Evolutionary conservation across 2,113 vertebrate species (phyloP), one percentile per base, ranked within the genome.

Genomic region (Macrotis lagotis): DNA sequence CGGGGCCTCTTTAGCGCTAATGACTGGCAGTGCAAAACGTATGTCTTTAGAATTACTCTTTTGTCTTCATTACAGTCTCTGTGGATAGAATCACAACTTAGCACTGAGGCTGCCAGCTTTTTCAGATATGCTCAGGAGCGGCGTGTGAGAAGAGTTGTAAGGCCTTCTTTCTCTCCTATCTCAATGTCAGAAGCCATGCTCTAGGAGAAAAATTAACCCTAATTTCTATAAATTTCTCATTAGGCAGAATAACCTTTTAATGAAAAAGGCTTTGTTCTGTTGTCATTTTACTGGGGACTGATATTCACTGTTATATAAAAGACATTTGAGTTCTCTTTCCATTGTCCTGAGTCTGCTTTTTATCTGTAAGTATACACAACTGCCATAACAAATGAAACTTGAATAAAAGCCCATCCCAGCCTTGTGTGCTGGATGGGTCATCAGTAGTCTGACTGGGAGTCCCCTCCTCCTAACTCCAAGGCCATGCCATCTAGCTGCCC

Each of bases 11-110:
- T 99, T 98, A 99, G 99, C 93, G 99, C 99, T 28, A 99, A 99
- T 88, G 99, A 99, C 96, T 99, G 99, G 99, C 99, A 99, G 89
- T 99, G 99, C 97, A 99, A 99, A 99, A 99, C 99, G 99, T 99
- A 98, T 0, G 99, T 97, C 5, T 92, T 95, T 95, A 50, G n/a
- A 53, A 59, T 93, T 89, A 51, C 59, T 50, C 0, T 49, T n/a
- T 1, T 24, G 8, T 94, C 94, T 90, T 83, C 37, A 9, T 74
- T 91, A 12, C 90, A 16, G 59, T 59, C 0, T 19, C 14, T 74
- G 6, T 74, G 4, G 53, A 37, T 92, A 11, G 31, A 92, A 6
- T 52, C 51, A 52, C 51, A 93, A 25, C 14, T 91, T 91, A 25
- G 91, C 94, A 48, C n/a, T 24, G 66, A 28, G 94, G 11, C 59